phyloP scores from a whole-genome alignment of 2,797 vertebrate genomes.

The Trichosurus vulpecula region DNA sequence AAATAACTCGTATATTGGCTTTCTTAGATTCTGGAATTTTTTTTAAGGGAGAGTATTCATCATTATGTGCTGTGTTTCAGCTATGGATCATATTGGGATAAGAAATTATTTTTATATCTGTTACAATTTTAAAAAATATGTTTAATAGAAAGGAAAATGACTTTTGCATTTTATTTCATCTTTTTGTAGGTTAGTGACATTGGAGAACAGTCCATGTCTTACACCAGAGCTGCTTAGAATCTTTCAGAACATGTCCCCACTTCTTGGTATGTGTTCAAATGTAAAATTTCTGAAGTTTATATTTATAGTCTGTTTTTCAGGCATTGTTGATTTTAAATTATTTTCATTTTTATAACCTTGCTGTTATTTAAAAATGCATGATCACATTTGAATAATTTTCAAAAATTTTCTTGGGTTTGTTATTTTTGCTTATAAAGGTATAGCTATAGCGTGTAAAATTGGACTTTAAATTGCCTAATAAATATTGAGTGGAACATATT shows the following conservation, averaged over 20 bases:
- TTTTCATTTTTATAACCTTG: conserved; percentile 27
- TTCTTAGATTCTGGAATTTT: conserved; percentile 41
- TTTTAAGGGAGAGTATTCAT: background rate
- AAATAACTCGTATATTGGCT: background rate
- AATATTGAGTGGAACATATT: background rate
- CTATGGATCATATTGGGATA: background rate
- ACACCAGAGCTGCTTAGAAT: conserved; percentile 95
- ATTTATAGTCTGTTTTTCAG: background rate
- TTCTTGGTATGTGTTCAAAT: conserved; percentile 91
- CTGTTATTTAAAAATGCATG: conserved; percentile 12
- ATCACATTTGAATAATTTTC: conserved; percentile 36
- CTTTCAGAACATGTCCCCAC: conserved; percentile 97
- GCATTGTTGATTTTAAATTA: conserved; percentile 19
- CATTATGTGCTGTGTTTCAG: background rate
- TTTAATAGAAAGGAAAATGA: background rate
- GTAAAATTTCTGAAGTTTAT: conserved; percentile 13
- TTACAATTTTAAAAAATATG: conserved; percentile 17
- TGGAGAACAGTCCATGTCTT: conserved; percentile 95
- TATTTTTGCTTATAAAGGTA: conserved; percentile 42
- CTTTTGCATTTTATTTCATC: conserved; percentile 48
- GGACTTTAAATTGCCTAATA: conserved; percentile 3
- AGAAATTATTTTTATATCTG: background rate
- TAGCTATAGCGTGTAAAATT: background rate
- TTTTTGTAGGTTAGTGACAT: conserved; percentile 93
- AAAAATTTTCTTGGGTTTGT: background rate